Conservation (phyloP, 2,113 vertebrate species). For the Eurystomus gularis region DNA sequence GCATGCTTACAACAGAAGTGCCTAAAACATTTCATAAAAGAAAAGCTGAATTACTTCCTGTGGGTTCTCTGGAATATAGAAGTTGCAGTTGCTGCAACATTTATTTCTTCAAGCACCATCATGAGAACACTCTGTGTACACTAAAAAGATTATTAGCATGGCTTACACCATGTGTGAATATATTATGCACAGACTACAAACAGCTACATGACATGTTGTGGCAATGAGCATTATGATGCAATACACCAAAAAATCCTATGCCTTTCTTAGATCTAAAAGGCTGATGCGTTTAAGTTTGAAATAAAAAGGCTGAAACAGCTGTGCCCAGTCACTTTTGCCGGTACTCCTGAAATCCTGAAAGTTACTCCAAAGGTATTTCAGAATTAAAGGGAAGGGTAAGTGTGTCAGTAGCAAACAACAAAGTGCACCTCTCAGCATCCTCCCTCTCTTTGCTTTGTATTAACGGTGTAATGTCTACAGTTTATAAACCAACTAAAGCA, state of each 20-base stretch:
- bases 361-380: neutral
- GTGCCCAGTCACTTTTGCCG: neutral
- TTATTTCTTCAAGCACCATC: neutral
- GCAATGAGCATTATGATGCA: neutral
- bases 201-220: neutral
- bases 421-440: neutral
- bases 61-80: neutral
- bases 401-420: neutral
- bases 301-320: neutral
- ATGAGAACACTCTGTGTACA: neutral
- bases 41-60: neutral
- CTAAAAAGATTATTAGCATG: neutral
- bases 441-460: neutral
- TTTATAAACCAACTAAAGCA: neutral
- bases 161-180: neutral
- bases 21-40: neutral
- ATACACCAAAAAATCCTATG: neutral
- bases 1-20: neutral
- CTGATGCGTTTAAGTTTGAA: neutral
- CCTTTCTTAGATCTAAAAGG: neutral
- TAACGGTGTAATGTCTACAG: neutral
- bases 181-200: neutral
- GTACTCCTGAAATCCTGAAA: neutral
- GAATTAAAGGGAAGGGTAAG: neutral
- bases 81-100: neutral